These are phyloP conservation scores for Leucania comma DNA, from an alignment of 2,888 invertebrate species.

Conservation along the genomic window DNA sequence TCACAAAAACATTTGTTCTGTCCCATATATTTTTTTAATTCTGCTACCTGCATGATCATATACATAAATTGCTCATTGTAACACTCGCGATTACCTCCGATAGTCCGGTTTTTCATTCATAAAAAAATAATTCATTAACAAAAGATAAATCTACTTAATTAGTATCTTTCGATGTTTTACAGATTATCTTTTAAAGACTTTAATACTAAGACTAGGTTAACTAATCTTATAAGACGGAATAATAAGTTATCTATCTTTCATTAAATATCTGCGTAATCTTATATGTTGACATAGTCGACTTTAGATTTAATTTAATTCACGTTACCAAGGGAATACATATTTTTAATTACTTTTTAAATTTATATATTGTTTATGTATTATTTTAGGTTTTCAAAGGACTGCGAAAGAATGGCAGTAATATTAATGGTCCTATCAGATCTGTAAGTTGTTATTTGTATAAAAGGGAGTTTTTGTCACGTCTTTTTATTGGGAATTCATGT, in stretches of 20 bases:
- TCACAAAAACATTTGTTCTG: too few relatives aligned
- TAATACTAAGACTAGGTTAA: constrained; percentile 12
- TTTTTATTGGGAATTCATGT: not conserved
- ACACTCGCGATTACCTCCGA: too few relatives aligned
- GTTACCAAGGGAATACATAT: not conserved
- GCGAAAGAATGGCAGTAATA: constrained; percentile 76
- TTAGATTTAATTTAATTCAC: constrained; percentile 1
- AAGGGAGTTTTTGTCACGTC: constrained; percentile 24
- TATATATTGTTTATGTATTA: constrained; percentile 43
- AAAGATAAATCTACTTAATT: constrained; percentile 4
- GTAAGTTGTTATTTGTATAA: constrained; percentile 71
- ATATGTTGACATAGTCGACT: constrained; percentile 17
- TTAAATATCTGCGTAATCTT: constrained; percentile 2
- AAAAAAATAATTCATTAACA: constrained; percentile 1
- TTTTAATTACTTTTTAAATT: not conserved
- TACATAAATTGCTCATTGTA: too few relatives aligned
- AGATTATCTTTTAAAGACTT: constrained; percentile 8
- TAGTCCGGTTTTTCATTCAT: constrained; percentile 1
- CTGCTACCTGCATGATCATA: too few relatives aligned
- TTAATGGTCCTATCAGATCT: constrained; percentile 77
- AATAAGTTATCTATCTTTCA: not conserved
- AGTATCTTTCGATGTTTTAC: not conserved
- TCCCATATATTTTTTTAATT: too few relatives aligned
- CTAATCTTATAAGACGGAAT: constrained; percentile 18
- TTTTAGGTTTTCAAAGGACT: constrained; percentile 79